A percentile compares a stretch with the other conserved stretches of the same genome.
Conservation (phyloP, 1,140 invertebrate genomes). For the Papilio machaon region DNA sequence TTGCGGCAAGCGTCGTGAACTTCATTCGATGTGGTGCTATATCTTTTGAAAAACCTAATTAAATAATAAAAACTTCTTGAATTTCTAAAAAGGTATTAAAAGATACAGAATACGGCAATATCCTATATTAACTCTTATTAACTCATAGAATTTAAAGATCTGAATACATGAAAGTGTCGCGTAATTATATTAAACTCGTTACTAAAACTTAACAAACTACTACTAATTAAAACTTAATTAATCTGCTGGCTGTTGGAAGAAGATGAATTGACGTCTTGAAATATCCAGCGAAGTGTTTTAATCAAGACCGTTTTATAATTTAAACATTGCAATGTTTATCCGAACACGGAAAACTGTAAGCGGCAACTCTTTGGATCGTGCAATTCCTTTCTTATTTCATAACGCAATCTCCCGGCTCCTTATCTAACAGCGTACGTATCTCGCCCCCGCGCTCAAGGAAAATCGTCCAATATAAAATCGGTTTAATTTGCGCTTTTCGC, state of each 20-base stretch:
- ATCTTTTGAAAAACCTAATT: neutral
- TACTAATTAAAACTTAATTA: conserved; percentile 26
- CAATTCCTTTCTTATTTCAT: conserved; percentile 82
- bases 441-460: conserved; percentile 77
- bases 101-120: no score
- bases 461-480: conserved; percentile 82
- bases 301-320: conserved; percentile 43
- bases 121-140: no score
- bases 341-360: conserved; percentile 58
- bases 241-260: conserved; percentile 2
- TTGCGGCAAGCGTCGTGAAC: neutral
- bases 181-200: neutral
- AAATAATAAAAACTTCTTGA: neutral
- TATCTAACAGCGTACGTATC: conserved; percentile 80
- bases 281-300: conserved; percentile 33
- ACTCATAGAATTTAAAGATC: neutral
- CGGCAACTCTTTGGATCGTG: conserved; percentile 75
- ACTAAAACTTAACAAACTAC: conserved; percentile 21
- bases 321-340: conserved; percentile 66
- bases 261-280: conserved; percentile 25
- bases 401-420: conserved; percentile 78
- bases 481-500: conserved; percentile 82
- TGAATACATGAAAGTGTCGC: neutral
- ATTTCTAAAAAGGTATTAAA: neutral
- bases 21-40: neutral